Base-by-base conservation (phyloP, 2,113 vertebrate genomes). In the Sylvilagus bachmani region DNA sequence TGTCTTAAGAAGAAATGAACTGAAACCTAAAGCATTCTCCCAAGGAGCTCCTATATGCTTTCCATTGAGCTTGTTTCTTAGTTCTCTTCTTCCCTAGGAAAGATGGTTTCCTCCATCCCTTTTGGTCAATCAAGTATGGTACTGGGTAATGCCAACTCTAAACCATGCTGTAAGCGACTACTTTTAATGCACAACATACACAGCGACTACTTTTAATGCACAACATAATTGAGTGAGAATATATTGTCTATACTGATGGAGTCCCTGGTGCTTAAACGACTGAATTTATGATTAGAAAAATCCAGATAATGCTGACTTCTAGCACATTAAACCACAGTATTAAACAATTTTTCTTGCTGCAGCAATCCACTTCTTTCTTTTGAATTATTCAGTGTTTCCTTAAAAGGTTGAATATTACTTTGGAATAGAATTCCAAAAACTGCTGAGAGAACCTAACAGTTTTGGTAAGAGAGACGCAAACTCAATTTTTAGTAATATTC, bases 151-250 rank as follows among this genome's bases (percentile, higher is more conserved):
- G 96, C 92, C 95, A 97, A 98, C 38, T 95, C 80, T 98, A 98
- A 98, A 97, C 96, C 95, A 97, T 96, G 96, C 94, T 36, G 94
- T 97, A 98, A 98, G 96, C 96, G 70, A 95, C 80, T 75, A 61
- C 90, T 96, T 98, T 97, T 97, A 97, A 97, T 97, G 97, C 89
- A 91, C 95, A 97, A 78, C 93, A 84, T 98, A 98, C n/a, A n/a
- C n/a, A 98, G 96, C 96, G 70, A 95, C 80, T 75, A 61, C 90
- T 96, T 98, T 97, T 97, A 97, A 97, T 97, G 97, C 89, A 91
- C 95, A 97, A 78, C 93, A 84, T 98, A 98, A 98, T 96, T 97
- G 98, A 98, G 93, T 97, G 94, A 95, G 97, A 97, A 97, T 97
- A 93, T 97, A 96, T 96, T 74, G 94, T 96, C 97, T 96, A 91